A percentile compares a stretch with the other conserved stretches of the same genome.
These are phyloP conservation scores for Pharmacophagus antenor DNA, from an alignment of 2,888 invertebrate species.

Conservation along the genomic window DNA sequence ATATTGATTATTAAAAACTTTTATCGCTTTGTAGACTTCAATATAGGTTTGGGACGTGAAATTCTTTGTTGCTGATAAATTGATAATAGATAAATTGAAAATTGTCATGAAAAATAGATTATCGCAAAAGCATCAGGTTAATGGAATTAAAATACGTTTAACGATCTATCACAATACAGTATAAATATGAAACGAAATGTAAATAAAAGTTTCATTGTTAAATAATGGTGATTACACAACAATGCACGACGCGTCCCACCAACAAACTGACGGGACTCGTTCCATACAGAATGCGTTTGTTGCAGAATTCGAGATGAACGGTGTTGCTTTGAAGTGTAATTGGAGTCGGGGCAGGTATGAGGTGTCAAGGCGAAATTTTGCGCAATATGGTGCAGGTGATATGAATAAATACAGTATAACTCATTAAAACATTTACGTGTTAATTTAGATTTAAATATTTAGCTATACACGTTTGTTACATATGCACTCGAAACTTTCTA, in stretches of 20 bases:
- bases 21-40: too few relatives aligned
- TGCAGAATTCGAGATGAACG: conserved; percentile 27
- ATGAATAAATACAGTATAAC: neutral
- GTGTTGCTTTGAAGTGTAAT: conserved; percentile 14
- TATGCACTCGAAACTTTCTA: too few relatives aligned
- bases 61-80: neutral
- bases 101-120: neutral
- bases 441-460: neutral
- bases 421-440: neutral
- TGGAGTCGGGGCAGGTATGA: conserved; percentile 2
- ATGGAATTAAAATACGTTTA: neutral
- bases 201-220: neutral
- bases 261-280: conserved; percentile 18
- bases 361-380: neutral
- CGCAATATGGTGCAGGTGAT: neutral
- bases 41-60: too few relatives aligned
- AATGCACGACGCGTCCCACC: conserved; percentile 16
- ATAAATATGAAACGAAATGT: neutral
- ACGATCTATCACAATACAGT: neutral
- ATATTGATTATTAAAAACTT: too few relatives aligned
- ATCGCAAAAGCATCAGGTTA: neutral
- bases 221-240: conserved; percentile 15
- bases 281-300: conserved; percentile 18
- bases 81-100: neutral
- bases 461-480: too few relatives aligned